These are phyloP conservation scores for Megaceryle maxima DNA, from an alignment of 2,113 vertebrate species.

Conservation along the genomic window DNA sequence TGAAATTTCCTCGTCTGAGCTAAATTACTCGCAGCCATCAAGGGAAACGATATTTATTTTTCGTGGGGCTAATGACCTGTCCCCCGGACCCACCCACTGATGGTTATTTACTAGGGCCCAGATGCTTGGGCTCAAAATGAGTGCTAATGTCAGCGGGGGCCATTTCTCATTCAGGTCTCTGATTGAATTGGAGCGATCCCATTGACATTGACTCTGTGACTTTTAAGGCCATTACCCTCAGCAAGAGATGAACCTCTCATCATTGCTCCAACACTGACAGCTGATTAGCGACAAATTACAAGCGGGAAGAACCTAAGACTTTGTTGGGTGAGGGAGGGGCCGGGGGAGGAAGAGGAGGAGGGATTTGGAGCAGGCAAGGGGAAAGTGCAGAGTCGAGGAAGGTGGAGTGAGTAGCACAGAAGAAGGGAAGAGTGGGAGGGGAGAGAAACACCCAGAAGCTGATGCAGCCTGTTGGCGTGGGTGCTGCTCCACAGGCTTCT, in stretches of 20 bases:
- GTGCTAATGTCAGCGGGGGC: slow-evolving; percentile 98
- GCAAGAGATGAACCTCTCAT: slow-evolving; percentile 93
- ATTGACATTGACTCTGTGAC: slow-evolving; percentile 99
- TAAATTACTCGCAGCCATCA: slow-evolving; percentile 99
- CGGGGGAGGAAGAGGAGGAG: not conserved
- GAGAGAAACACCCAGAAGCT: not conserved
- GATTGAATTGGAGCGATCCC: slow-evolving; percentile 97
- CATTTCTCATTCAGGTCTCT: slow-evolving; percentile 92
- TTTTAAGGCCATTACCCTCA: slow-evolving; percentile 99
- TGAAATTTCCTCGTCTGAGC: slow-evolving; percentile 98
- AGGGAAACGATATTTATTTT: slow-evolving; percentile 99
- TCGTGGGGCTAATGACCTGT: slow-evolving; percentile 99
- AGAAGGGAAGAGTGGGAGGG: not conserved
- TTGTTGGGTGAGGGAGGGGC: slow-evolving; percentile 48
- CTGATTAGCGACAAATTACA: slow-evolving; percentile 99
- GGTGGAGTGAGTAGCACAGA: not conserved
- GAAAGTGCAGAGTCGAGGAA: not conserved
- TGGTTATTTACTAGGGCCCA: slow-evolving; percentile 99
- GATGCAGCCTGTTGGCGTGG: not conserved
- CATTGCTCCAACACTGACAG: slow-evolving; percentile 89
- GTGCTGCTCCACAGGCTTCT: not conserved
- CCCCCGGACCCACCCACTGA: slow-evolving; percentile 98
- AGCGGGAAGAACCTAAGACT: slow-evolving; percentile 81
- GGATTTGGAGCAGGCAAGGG: not conserved
- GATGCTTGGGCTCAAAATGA: slow-evolving; percentile 99